Evolutionary conservation across 2,113 vertebrate species (phyloP), one percentile per base, ranked within the genome.

Genomic region (Mola mola): DNA sequence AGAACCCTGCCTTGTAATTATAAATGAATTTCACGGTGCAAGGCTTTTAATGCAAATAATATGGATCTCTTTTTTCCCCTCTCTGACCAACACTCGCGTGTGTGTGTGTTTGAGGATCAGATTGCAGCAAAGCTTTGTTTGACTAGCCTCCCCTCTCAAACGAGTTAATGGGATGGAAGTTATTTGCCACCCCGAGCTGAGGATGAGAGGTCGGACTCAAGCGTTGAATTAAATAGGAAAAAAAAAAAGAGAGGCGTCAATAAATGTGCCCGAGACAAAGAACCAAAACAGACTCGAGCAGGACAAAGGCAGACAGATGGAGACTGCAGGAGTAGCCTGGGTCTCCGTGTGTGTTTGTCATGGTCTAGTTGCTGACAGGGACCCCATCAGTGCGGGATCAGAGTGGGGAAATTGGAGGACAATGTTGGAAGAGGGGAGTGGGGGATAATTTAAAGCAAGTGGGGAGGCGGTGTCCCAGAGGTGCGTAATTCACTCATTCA

Each of bases 101-200:
- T 41, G 56, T 17, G 38, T 15, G 56, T 24, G 15, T 24, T 41
- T 33, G 44, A 44, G 49, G 79, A 90, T 91, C 88, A 67, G 87
- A 86, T 93, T 90, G 86, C 88, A 66, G 90, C 75, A 81, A 87
- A 59, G 84, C 91, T 94, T 95, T 94, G 93, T 96, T 88, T 92
- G 90, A 75, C 71, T 84, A 82, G 91, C 82, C 92, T 87, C 91
- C 62, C 89, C 89, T 94, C 93, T 93, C 93, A 75, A 93, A 90
- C 88, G 93, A 94, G 93, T 93, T 96, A 96, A 96, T 95, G 95
- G 94, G 93, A 94, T 94, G 95, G 94, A 96, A 96, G 94, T 91
- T 94, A 94, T 90, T 82, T 91, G 91, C 85, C 84, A 78, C 86
- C 84, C 85, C 71, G 73, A 83, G 73, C 73, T 50, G 66, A 64